Evolutionary conservation across 1,140 invertebrate genomes (phyloP).

Genomic region (Drosophila insularis): DNA sequence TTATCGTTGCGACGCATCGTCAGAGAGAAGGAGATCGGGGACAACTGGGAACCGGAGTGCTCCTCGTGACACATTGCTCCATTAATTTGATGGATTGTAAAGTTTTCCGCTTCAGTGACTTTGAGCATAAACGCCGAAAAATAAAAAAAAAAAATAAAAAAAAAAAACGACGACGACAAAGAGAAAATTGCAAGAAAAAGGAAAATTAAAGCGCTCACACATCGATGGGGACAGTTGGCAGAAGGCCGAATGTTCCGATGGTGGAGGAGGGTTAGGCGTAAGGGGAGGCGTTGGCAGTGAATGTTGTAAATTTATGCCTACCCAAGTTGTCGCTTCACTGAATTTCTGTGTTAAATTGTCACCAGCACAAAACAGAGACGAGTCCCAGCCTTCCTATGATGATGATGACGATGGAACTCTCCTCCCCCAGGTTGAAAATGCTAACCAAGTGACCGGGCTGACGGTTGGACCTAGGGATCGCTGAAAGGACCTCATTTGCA

Average conservation of each 20-base stretch:
- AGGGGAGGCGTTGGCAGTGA: constrained; percentile 1
- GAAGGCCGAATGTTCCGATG: constrained; percentile 1
- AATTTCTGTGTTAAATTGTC: constrained; percentile 75
- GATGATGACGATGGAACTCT: constrained; percentile 23
- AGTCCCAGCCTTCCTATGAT: constrained; percentile 21
- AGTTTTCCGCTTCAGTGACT: constrained; percentile 74
- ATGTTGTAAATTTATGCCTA: constrained; percentile 73
- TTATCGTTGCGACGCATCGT: constrained; percentile 8
- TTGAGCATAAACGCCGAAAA: constrained; percentile 31
- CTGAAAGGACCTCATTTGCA: constrained; percentile 75
- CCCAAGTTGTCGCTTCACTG: constrained; percentile 73
- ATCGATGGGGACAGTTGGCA: constrained; percentile 24
- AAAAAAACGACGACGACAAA: constrained; percentile 1
- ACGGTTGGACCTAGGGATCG: constrained; percentile 36
- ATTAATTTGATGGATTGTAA: constrained; percentile 81
- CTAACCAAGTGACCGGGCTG: constrained; percentile 4
- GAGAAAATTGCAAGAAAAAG: constrained; percentile 64
- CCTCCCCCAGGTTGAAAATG: not conserved
- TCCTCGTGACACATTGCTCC: constrained; percentile 78
- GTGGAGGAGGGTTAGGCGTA: not conserved
- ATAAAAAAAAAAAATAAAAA: constrained; percentile 22
- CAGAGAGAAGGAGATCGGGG: constrained; percentile 19
- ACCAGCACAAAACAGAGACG: constrained; percentile 43
- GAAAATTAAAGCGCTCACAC: constrained; percentile 65
- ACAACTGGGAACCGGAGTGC: constrained; percentile 31